Base-by-base conservation (phyloP, 2,113 vertebrate genomes). In the Bombycilla garrulus region DNA sequence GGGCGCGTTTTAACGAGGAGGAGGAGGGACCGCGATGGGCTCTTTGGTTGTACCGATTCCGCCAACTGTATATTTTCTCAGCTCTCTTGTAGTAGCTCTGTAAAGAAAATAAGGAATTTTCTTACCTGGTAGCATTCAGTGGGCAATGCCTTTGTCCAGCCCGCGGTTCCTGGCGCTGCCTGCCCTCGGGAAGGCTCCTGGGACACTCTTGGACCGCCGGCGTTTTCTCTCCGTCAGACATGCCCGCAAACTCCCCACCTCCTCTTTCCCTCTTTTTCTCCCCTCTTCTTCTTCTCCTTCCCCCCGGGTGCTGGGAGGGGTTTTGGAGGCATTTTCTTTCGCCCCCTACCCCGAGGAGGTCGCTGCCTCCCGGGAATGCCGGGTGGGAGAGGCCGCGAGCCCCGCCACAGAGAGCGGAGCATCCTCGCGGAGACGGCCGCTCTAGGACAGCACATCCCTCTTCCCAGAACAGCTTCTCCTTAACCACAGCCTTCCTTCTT, bases 21-120 rank as follows among this genome's bases (percentile, higher is more conserved):
- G 42, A 95, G 62, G 74, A 62, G 26, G 78, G 93, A 66, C 74
- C 5, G 11, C 2, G 19, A 58, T 57, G 79, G 85, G 95, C 89
- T 96, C 92, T 93, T 87, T 78, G 78, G 83, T 86, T 91, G 74
- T 69, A 25, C 53, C 4, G 85, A 97, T 97, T 81, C 96, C 91
- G 53, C 96, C 70, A 60, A 97, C 97, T 98, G 97, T 90, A 86
- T 87, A 94, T 95, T 94, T 95, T 80, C 73, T 83, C 81, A 16
- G 76, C 88, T 91, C 93, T 78, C 50, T 90, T 69, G 16, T 64
- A 72, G 79, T 84, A 91, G 85, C 94, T 88, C 7, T 69, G 57
- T 95, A 89, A 77, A 92, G 93, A 93, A 82, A 94, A 91, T 53
- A 79, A 82, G 94, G 88, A 88, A 60, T 84, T 94, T 88, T 92